Evolutionary conservation across 2,888 invertebrate genomes (phyloP).

Genomic region (Polymixis lichenea): DNA sequence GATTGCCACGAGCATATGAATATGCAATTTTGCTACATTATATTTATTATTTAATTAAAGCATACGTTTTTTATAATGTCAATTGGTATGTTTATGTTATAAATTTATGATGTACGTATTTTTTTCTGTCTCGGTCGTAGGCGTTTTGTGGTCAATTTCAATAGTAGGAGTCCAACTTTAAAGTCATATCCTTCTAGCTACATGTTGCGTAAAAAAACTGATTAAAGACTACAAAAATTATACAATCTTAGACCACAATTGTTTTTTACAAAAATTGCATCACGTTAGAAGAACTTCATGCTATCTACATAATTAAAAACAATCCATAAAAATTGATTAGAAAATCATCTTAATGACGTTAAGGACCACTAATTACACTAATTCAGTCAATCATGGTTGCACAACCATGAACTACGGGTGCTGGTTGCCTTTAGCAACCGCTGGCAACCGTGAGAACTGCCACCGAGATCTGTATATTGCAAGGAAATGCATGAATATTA

Average conservation of each 20-base stretch:
- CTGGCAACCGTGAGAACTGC: conserved; percentile 47
- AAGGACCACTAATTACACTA: conserved; percentile 51
- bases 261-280: no score
- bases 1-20: neutral
- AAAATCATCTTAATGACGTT: conserved; percentile 48
- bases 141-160: neutral
- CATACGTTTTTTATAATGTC: neutral
- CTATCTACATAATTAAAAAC: conserved; percentile 27
- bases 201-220: no score
- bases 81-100: neutral
- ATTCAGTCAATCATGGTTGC: conserved; percentile 50
- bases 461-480: conserved; percentile 11
- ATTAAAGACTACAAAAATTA: neutral
- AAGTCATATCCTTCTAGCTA: neutral
- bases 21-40: neutral
- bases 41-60: neutral
- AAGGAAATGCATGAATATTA: conserved; percentile 31
- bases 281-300: neutral
- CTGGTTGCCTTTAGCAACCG: conserved; percentile 40
- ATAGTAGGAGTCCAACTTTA: no score
- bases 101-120: no score
- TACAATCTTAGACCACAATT: accelerated
- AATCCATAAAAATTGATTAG: conserved; percentile 56
- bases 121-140: accelerated
- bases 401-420: conserved; percentile 45